These are phyloP conservation scores for Hystrix cristata DNA, from an alignment of 2,113 vertebrate genomes.

Conservation along the genomic window DNA sequence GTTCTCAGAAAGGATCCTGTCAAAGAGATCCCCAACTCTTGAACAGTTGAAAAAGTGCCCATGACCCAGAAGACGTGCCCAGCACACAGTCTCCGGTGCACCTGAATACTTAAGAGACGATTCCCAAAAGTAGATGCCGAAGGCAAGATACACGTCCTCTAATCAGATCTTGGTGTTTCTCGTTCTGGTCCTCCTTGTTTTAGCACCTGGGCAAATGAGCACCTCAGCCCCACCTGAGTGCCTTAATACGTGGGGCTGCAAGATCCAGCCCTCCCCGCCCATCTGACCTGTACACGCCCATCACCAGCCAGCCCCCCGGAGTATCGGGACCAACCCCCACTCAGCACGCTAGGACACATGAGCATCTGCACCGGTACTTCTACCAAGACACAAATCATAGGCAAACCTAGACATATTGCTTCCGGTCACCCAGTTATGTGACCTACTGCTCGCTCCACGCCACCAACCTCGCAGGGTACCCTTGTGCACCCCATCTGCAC, in stretches of 20 bases:
- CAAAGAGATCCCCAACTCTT: neutral
- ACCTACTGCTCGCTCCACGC: neutral
- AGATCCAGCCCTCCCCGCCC: neutral
- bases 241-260: neutral
- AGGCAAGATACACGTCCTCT: too few relatives aligned
- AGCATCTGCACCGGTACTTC: neutral
- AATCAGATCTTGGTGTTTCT: neutral
- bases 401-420: neutral
- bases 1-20: neutral
- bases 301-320: neutral
- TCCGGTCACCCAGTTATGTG: neutral
- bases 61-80: neutral
- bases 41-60: neutral
- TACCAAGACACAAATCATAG: neutral
- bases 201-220: neutral
- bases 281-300: rapidly evolving
- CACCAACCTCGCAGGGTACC: neutral
- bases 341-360: too few relatives aligned
- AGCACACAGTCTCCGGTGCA: neutral
- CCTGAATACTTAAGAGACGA: neutral
- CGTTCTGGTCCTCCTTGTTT: neutral
- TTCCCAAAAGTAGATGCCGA: neutral
- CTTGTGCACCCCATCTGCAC: neutral
- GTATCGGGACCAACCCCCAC: neutral
- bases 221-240: neutral